Base-by-base conservation (phyloP, 2,888 invertebrate genomes). In the Sipha maydis region DNA sequence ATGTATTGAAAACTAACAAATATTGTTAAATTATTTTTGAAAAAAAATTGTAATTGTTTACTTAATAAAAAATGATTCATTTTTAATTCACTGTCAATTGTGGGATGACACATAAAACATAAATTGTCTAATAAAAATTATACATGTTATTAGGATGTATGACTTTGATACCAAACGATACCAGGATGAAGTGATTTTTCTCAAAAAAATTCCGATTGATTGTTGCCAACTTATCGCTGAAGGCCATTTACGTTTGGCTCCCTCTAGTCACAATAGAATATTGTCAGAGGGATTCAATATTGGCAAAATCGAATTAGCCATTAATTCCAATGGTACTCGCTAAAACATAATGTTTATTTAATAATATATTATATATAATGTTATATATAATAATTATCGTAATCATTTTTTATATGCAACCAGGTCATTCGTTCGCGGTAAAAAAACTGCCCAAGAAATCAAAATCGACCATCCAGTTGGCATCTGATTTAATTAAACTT, bases 271-370 rank as follows among this genome's bases (percentile, higher is more conserved):
- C 14, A 67, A 11, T 21, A 67, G n/a, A 34, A 34, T 67, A 7
- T n/a, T 80, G n/a, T 80, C 80, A 14, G 67, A 80, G 14, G 80
- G 80, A 56, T 67, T 67, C 19, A 56, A 80, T 67, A 67, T 80
- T 17, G 80, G 80, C 25, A 56, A 61, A 80, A 67, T 80, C 56
- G 80, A 80, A 67, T 67, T 80, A 5, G 80, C 80, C 9, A 38
- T 80, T 8, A 67, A 67, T 34, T 56, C 11, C 5, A 25, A 80
- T 11, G 80, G 80, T 80, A 80, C 19, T 38, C 31, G 41, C 3
- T 2, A 38, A 11, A 34, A 17, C 9, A 34, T 61, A 21, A 54
- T 3, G 31, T n/a, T 54, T 14, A 14, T 48, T 1, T 41, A 5
- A 5, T 41, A 8, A 41, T 1, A 1, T 21, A n/a, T n/a, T n/a